Evolutionary conservation across 2,888 invertebrate species (phyloP).

Genomic region (Trissolcus brochymenae): DNA sequence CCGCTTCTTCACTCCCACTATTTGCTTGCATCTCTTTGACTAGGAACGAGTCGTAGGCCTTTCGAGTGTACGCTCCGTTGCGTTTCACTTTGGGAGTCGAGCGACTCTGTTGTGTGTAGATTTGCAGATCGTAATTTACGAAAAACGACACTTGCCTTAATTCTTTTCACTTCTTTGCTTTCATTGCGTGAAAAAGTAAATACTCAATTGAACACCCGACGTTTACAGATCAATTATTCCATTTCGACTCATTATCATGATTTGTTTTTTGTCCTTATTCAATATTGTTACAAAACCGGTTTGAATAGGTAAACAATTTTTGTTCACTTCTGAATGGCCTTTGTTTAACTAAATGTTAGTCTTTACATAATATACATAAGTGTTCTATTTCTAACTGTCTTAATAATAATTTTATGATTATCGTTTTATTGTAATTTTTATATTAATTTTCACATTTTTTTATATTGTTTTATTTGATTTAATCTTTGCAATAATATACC

Average conservation of each 20-base stretch:
- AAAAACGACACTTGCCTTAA: slow-evolving; percentile 22
- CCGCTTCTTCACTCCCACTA: slow-evolving; percentile 32
- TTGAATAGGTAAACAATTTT: no score
- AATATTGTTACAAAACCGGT: no score
- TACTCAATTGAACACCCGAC: neutral
- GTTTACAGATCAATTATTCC: no score
- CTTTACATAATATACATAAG: no score
- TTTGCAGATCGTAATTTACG: slow-evolving; percentile 25
- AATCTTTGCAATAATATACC: no score
- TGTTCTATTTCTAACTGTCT: no score
- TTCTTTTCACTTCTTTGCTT: neutral
- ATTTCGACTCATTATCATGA: neutral
- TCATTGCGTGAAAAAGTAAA: neutral
- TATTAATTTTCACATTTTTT: no score
- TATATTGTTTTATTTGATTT: no score
- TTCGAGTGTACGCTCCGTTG: slow-evolving; percentile 43
- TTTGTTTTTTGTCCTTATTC: neutral
- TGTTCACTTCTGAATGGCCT: no score
- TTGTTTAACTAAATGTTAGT: no score
- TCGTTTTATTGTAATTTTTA: no score
- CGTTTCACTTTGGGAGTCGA: slow-evolving; percentile 45
- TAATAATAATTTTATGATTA: no score
- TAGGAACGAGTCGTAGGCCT: slow-evolving; percentile 45
- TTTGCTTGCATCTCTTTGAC: slow-evolving; percentile 42
- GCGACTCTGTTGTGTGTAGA: slow-evolving; percentile 38